Evolutionary conservation across 2,113 vertebrate genomes (phyloP), one percentile per base, ranked within the genome.

Genomic region (Pelmatolapia mariae): DNA sequence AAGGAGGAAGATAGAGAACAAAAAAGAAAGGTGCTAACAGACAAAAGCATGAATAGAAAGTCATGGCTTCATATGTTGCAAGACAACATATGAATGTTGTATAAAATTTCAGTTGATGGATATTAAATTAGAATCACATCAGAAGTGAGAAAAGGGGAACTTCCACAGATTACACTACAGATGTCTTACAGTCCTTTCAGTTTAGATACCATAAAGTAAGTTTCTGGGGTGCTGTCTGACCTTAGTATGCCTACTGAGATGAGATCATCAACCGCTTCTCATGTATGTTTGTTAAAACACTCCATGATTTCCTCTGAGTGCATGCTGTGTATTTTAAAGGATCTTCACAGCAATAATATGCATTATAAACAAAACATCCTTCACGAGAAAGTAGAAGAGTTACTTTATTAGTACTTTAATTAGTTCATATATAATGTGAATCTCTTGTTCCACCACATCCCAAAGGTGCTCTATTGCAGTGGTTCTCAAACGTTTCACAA

Each of bases 311-410:
- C 1, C 5, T n/a, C 76, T 79, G 19, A 22, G 31, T 0, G 1
- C 1, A 0, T 36, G 47, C 47, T 31, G 26, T 52, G 26, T 78
- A 52, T 33, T 33, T 0, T 73, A 26, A 0, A 73, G 38, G 12
- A 26, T 26, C 13, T 73, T 45, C 36, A 73, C 12, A 73, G 3
- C 13, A 45, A 16, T 73, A 45, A 24, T 26, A 45, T 43, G n/a
- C 12, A 71, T 43, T 71, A 71, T 24, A 71, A 10, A 71, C n/a
- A 40, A 71, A 40, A 73, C n/a, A 73, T 0, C 38, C n/a, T 45
- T 24, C 11, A 4, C 0, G 0, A 24, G 66, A 45, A 1, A 0
- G 38, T 73, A 24, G n/a, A 71, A 71, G 38, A 26, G 22, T 45
- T 73, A 16, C 22, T 73, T 24, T 0, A 26, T 10, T 73, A 7